Conservation (phyloP, 2,113 vertebrate genomes). For the Danio rerio region GRCz12tu NC_133191.1:31441001-31441500, state of each 20-base stretch:
- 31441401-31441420: constrained; percentile 11
- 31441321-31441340: background rate
- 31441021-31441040: no score
- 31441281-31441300: background rate
- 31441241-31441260: background rate
- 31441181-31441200: no score
- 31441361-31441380: constrained; percentile 4
- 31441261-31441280: background rate
- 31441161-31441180: no score
- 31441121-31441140: no score
- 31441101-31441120: no score
- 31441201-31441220: no score
- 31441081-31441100: no score
- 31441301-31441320: background rate
- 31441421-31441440: constrained; percentile 10
- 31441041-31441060: no score
- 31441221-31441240: no score
- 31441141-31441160: no score
- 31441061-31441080: no score
- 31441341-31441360: background rate
- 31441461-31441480: background rate
- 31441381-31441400: background rate
- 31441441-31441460: background rate
- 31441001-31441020: no score
- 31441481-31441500: constrained; percentile 1